Percentiles rank a stretch among this genome's conserved stretches.
Evolutionary conservation across 2,888 invertebrate genomes (phyloP).

Genomic region (Petrolisthes manimaculis): DNA sequence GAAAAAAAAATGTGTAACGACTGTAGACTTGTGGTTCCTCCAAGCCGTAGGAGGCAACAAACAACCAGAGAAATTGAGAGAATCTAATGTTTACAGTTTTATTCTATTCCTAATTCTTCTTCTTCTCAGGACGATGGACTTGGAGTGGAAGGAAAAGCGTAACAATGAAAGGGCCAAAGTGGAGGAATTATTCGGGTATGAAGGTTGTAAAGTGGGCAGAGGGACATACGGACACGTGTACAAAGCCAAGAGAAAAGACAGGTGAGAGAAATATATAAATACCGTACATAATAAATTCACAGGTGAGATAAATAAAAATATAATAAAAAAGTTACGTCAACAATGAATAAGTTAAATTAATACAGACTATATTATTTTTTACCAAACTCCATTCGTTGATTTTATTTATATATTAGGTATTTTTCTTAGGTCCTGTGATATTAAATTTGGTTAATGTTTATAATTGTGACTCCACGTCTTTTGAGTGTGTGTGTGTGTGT

Average conservation of each 20-base stretch:
- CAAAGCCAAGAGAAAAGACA: constrained; percentile 93
- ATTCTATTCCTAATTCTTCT: no score
- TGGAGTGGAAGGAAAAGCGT: constrained; percentile 95
- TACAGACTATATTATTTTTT: neutral
- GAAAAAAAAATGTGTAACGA: no score
- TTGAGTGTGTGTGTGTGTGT: no score
- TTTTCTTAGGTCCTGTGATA: neutral
- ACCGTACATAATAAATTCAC: no score
- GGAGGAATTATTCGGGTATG: constrained; percentile 98
- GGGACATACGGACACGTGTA: constrained; percentile 98
- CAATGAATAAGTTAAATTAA: neutral
- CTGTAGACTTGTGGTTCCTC: no score
- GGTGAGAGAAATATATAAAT: constrained; percentile 70
- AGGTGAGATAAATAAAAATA: no score
- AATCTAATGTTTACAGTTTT: no score
- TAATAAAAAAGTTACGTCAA: neutral
- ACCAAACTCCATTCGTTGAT: neutral
- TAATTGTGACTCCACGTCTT: no score
- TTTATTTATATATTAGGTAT: neutral
- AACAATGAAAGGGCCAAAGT: constrained; percentile 93
- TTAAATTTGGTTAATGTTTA: neutral
- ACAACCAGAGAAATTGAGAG: no score
- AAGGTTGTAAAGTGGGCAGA: constrained; percentile 97
- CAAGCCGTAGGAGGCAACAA: no score
- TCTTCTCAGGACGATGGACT: constrained; percentile 84